Evolutionary conservation across 2,113 vertebrate species (phyloP).

Genomic region (Dipodomys stephensi): DNA sequence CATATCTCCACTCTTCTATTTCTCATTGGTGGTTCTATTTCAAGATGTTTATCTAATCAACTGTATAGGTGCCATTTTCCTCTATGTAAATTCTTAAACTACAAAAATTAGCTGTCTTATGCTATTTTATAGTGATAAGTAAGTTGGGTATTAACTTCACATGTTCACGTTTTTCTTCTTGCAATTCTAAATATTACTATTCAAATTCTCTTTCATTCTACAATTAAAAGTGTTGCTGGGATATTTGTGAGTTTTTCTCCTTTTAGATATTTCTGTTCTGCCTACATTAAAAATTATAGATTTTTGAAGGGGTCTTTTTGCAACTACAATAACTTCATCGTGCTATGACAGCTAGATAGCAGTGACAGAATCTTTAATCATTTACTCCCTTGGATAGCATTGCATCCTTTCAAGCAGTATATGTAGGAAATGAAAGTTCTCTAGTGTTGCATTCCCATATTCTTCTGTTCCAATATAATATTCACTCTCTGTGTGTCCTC

Average conservation of each 20-base stretch:
- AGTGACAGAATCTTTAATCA: background rate
- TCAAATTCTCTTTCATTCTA: background rate
- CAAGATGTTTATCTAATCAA: background rate
- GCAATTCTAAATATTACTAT: background rate
- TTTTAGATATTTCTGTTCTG: background rate
- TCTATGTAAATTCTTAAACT: background rate
- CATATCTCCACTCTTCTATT: background rate
- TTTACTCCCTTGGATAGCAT: background rate
- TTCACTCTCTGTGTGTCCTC: background rate
- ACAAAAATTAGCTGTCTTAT: background rate
- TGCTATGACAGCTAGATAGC: background rate
- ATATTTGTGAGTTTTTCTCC: background rate
- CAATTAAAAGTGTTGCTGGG: background rate
- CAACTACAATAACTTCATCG: background rate
- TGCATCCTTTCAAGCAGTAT: background rate
- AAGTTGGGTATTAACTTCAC: background rate
- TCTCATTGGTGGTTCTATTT: background rate
- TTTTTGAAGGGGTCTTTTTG: background rate
- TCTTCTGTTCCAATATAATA: background rate
- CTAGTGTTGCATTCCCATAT: background rate
- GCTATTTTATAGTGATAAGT: background rate
- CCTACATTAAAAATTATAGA: background rate
- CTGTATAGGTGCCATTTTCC: background rate
- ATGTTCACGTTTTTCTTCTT: background rate
- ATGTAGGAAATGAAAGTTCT: background rate